These are phyloP conservation scores for Poecilus cupreus DNA, from an alignment of 2,888 invertebrate species.

Conservation along the genomic window DNA sequence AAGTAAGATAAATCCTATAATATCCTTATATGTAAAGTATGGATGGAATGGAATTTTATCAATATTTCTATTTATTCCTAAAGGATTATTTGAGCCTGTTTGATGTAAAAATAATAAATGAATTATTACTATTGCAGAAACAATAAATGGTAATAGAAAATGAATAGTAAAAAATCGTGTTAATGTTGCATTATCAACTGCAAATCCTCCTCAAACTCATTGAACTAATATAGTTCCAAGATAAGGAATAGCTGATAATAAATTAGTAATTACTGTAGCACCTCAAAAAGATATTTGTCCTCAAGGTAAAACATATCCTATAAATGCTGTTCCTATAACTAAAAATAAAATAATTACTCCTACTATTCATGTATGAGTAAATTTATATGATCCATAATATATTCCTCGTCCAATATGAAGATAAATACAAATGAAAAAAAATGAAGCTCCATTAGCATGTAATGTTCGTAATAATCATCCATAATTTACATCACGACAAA, in stretches of 20 bases:
- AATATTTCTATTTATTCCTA: slow-evolving; percentile 79
- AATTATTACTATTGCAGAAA: slow-evolving; percentile 77
- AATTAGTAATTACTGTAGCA: slow-evolving; percentile 88
- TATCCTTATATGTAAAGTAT: too few species aligned
- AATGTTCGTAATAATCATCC: too few species aligned
- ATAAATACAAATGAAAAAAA: slow-evolving; percentile 83
- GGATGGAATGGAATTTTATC: too few species aligned
- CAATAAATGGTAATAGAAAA: slow-evolving; percentile 83
- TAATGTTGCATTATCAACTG: slow-evolving; percentile 83
- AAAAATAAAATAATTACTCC: slow-evolving; percentile 80
- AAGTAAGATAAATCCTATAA: too few species aligned
- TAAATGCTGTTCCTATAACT: slow-evolving; percentile 83
- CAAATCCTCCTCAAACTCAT: slow-evolving; percentile 87
- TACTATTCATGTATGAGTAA: slow-evolving; percentile 77
- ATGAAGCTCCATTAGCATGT: slow-evolving; percentile 83
- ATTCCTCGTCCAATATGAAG: slow-evolving; percentile 81
- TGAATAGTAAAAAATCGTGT: slow-evolving; percentile 86
- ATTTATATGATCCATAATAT: slow-evolving; percentile 70
- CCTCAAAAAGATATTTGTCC: slow-evolving; percentile 90
- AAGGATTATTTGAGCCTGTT: slow-evolving; percentile 81
- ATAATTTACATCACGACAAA: too few species aligned
- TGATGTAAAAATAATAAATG: slow-evolving; percentile 81
- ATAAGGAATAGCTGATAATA: slow-evolving; percentile 82
- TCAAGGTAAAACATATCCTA: too few species aligned
- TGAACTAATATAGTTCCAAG: slow-evolving; percentile 78